Evolutionary conservation across 2,888 invertebrate genomes (phyloP).

Genomic region (Hanleya hanleyi): DNA sequence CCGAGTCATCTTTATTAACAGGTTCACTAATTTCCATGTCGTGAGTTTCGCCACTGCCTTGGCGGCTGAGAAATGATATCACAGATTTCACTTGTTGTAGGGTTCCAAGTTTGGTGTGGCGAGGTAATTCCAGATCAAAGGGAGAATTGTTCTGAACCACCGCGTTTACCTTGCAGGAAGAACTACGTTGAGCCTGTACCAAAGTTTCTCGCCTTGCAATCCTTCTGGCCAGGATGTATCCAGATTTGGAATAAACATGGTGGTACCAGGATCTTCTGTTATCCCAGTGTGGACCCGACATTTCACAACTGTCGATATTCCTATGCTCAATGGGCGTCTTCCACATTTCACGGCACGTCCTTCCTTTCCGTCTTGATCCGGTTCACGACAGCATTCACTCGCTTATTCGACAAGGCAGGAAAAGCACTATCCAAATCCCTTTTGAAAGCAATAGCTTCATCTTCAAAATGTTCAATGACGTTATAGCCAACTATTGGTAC

Average conservation of each 20-base stretch:
- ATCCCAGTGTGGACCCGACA: not conserved
- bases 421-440: too few species aligned
- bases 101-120: not conserved
- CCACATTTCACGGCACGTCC: not conserved
- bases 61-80: not conserved
- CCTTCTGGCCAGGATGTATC: not conserved
- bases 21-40: too few species aligned
- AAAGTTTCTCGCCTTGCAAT: not conserved
- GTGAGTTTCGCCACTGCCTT: too few species aligned
- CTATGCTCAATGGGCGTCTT: not conserved
- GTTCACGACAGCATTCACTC: too few species aligned
- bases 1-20: too few species aligned
- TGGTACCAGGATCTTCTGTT: not conserved
- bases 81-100: not conserved
- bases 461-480: too few species aligned
- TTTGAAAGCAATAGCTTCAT: too few species aligned
- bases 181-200: not conserved
- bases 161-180: not conserved
- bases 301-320: not conserved
- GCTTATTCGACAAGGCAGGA: too few species aligned
- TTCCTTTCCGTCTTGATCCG: not conserved
- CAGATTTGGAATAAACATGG: not conserved
- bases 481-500: too few species aligned
- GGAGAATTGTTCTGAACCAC: not conserved
- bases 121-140: not conserved